Evolutionary conservation across 2,888 invertebrate genomes (phyloP).

Genomic region (Leucophenga montana): DNA sequence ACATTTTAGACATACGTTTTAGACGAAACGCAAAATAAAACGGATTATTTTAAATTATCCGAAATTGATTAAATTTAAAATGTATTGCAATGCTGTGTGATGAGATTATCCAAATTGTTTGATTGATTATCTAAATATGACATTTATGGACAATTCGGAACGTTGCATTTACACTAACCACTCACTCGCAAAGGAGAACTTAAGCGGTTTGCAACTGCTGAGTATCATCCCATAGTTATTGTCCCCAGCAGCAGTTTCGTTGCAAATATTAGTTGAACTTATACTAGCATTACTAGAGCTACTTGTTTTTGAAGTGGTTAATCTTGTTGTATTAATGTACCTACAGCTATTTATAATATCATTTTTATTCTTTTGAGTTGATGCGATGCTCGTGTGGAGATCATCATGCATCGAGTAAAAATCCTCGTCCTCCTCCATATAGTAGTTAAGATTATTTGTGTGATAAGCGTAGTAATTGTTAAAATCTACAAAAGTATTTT

Average conservation of each 20-base stretch:
- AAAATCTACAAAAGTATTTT: constrained; percentile 51
- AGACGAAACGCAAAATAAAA: no score
- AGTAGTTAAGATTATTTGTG: constrained; percentile 63
- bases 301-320: neutral
- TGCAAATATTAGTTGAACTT: constrained; percentile 51
- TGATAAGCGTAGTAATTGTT: constrained; percentile 61
- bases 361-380: constrained; percentile 42
- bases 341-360: constrained; percentile 49
- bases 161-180: constrained; percentile 69
- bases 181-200: constrained; percentile 72
- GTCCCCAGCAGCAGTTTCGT: constrained; percentile 66
- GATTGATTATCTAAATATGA: neutral
- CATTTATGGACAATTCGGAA: neutral
- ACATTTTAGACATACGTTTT: no score
- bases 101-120: neutral
- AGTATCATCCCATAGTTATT: constrained; percentile 70
- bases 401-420: constrained; percentile 31
- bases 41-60: neutral
- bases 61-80: no score
- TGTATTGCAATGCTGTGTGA: neutral
- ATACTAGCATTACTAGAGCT: constrained; percentile 48
- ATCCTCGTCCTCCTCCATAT: constrained; percentile 36
- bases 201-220: constrained; percentile 71
- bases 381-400: neutral
- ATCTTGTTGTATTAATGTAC: neutral